Evolutionary conservation across 2,797 vertebrate species (phyloP).

Genomic region (Galaxias olidus): DNA sequence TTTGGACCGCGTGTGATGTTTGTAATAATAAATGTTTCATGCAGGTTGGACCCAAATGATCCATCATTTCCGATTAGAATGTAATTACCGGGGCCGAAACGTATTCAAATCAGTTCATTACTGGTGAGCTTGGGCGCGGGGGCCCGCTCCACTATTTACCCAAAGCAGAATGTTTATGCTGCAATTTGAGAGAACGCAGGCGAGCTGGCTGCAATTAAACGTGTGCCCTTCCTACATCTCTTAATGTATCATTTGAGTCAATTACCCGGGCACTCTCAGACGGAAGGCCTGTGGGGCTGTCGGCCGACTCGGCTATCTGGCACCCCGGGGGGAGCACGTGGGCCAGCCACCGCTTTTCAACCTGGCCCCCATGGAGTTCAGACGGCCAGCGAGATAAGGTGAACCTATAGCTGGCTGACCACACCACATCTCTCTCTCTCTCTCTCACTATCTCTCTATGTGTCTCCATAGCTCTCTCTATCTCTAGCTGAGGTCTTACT

Average conservation of each 20-base stretch:
- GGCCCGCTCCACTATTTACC: constrained; percentile 43
- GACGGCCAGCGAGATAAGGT: constrained; percentile 61
- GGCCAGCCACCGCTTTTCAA: not conserved
- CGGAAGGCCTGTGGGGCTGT: not conserved
- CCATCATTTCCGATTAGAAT: constrained; percentile 71
- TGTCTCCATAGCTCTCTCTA: not conserved
- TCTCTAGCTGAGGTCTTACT: not conserved
- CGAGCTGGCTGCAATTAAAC: constrained; percentile 37
- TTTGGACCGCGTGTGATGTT: constrained; percentile 57
- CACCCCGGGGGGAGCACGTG: not conserved
- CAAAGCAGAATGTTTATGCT: constrained; percentile 45
- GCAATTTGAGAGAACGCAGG: constrained; percentile 43
- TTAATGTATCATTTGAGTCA: constrained; percentile 51
- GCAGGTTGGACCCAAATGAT: constrained; percentile 67
- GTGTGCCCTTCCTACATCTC: constrained; percentile 17
- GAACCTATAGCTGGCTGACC: constrained; percentile 38
- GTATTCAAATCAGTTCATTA: constrained; percentile 68
- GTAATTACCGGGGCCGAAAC: constrained; percentile 63
- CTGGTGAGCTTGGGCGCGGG: constrained; percentile 53
- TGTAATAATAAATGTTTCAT: constrained; percentile 72
- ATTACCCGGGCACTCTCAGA: constrained; percentile 23
- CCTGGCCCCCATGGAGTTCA: constrained; percentile 39
- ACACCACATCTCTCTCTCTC: constrained; percentile 43
- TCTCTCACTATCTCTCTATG: constrained; percentile 2
- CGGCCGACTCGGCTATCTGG: not conserved